Conservation (phyloP, 2,888 invertebrate genomes). For the Brenthis ino region DNA sequence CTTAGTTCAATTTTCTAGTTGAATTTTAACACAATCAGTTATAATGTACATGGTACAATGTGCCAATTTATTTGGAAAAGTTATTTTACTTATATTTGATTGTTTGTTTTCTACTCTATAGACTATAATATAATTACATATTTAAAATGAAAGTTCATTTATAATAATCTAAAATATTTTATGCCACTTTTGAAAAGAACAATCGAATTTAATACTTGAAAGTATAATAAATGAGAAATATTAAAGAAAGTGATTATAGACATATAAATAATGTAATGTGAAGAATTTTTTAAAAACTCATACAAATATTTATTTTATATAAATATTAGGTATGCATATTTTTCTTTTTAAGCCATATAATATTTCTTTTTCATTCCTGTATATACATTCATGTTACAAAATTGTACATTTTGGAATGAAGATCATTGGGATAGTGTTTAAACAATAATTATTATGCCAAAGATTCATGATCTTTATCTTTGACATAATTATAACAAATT, state of each 20-base stretch:
- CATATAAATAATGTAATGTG: no score
- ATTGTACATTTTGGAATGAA: not conserved
- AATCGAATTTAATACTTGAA: constrained; percentile 11
- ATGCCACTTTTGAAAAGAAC: not conserved
- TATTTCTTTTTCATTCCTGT: constrained; percentile 8
- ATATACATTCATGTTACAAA: not conserved
- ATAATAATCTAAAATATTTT: not conserved
- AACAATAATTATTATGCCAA: constrained; percentile 49
- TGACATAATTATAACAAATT: constrained; percentile 44
- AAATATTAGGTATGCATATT: not conserved
- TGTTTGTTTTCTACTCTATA: no score
- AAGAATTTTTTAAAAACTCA: not conserved
- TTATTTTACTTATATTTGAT: no score
- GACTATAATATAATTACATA: not conserved
- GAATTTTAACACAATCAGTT: not conserved
- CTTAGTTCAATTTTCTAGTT: constrained; percentile 1
- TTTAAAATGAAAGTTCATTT: not conserved
- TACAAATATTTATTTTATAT: constrained; percentile 13
- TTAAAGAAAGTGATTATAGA: no score
- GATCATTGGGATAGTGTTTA: constrained; percentile 19
- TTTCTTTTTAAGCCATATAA: not conserved
- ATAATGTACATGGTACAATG: not conserved
- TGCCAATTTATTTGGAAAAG: not conserved
- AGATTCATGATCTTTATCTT: constrained; percentile 51
- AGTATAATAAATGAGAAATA: not conserved